Percentiles rank a stretch among this genome's conserved stretches.
These are phyloP conservation scores for Tetramorium bicarinatum DNA, from an alignment of 2,888 invertebrate genomes.

Conservation along the genomic window DNA sequence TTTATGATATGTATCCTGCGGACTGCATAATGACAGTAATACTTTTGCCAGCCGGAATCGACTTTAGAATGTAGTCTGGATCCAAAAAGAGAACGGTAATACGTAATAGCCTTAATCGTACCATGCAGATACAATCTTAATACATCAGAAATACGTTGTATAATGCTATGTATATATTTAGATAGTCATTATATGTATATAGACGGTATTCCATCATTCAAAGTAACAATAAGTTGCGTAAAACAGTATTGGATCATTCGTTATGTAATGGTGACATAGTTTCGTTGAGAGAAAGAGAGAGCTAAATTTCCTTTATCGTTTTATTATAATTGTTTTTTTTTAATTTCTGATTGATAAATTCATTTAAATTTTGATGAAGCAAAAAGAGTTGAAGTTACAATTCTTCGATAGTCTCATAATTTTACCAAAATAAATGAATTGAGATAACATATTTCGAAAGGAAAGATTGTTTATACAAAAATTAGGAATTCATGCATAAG, in stretches of 20 bases:
- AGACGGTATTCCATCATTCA: slow-evolving; percentile 49
- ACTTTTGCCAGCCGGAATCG: slow-evolving; percentile 51
- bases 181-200: slow-evolving; percentile 30
- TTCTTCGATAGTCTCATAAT: background rate
- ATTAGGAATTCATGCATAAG: background rate
- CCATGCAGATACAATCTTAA: slow-evolving; percentile 38
- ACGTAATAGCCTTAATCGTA: slow-evolving; percentile 65
- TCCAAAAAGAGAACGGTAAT: slow-evolving; percentile 47
- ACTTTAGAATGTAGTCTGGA: slow-evolving; percentile 43
- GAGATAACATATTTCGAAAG: background rate
- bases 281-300: slow-evolving; percentile 2
- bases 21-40: slow-evolving; percentile 53
- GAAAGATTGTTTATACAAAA: background rate
- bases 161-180: slow-evolving; percentile 36
- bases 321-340: slow-evolving; percentile 20
- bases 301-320: background rate
- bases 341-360: background rate
- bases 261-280: slow-evolving; percentile 62
- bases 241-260: slow-evolving; percentile 51
- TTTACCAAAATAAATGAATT: background rate
- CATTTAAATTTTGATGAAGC: background rate
- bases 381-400: background rate
- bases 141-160: slow-evolving; percentile 54
- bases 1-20: slow-evolving; percentile 45
- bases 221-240: slow-evolving; percentile 71